These are phyloP conservation scores for Lepas anatifera DNA, from an alignment of 2,888 invertebrate genomes.

Conservation along the genomic window DNA sequence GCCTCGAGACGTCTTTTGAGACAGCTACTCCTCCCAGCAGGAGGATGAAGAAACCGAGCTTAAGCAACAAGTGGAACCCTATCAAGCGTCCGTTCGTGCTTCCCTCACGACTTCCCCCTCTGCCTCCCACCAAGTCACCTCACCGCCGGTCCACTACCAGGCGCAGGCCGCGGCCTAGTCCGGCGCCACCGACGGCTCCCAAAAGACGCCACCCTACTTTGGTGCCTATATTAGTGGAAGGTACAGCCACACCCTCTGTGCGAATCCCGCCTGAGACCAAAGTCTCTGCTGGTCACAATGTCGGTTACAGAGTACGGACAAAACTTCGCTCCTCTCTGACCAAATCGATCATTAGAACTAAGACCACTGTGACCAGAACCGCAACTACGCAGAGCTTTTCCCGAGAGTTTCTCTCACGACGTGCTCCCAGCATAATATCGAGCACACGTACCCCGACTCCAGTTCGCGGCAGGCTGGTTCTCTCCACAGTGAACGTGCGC, in stretches of 20 bases:
- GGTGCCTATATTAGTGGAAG: background rate
- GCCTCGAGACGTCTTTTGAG: background rate
- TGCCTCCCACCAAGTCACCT: no score
- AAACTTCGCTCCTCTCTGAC: no score
- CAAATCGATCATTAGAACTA: no score
- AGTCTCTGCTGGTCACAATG: background rate
- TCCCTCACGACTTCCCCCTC: no score
- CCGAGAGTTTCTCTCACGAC: conserved; percentile 41
- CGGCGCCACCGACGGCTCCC: background rate
- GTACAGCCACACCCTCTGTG: background rate
- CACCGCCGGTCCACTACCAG: no score
- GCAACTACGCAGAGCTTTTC: no score
- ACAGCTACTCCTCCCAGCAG: background rate
- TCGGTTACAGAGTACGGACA: background rate
- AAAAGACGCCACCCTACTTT: background rate
- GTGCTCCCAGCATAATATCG: conserved; percentile 49
- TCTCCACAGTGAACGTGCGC: background rate
- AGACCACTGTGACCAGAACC: no score
- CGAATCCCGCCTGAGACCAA: background rate
- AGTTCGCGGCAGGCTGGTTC: conserved; percentile 60
- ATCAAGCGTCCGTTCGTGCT: no score
- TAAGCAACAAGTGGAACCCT: no score
- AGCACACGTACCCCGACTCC: conserved; percentile 66
- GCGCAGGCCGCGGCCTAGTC: background rate
- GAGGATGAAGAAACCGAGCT: no score